Evolutionary conservation across 1,140 invertebrate species (phyloP).

Genomic region (Melipona quadrifasciata): DNA sequence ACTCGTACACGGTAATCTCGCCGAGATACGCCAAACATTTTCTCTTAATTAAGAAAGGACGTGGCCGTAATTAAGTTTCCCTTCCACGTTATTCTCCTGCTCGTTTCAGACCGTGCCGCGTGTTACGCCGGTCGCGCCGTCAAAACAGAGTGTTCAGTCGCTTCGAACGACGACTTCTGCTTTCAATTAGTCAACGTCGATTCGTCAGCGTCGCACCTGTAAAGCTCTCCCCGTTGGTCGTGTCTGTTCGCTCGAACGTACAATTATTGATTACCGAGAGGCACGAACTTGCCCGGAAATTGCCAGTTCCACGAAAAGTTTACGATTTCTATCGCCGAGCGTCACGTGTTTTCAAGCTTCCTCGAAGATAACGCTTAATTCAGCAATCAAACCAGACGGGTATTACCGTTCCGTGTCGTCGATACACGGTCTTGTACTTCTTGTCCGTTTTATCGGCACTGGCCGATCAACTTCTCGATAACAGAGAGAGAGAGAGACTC

Average conservation of each 20-base stretch:
- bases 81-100: slow-evolving; percentile 50
- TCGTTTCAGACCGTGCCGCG: slow-evolving; percentile 20
- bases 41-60: slow-evolving; percentile 75
- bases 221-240: neutral
- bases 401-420: slow-evolving; percentile 20
- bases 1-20: slow-evolving; percentile 62
- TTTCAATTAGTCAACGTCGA: neutral
- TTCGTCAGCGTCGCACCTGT: neutral
- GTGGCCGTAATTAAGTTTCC: slow-evolving; percentile 70
- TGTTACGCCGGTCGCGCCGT: slow-evolving; percentile 4
- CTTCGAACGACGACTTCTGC: slow-evolving; percentile 3
- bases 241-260: neutral
- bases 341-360: neutral
- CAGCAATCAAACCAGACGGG: slow-evolving; percentile 27
- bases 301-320: neutral
- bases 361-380: slow-evolving; percentile 24
- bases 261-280: neutral
- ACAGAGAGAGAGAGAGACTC: neutral
- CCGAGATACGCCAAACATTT: slow-evolving; percentile 71
- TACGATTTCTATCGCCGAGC: neutral
- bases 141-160: slow-evolving; percentile 26
- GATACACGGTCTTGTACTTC: slow-evolving; percentile 1
- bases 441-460: slow-evolving; percentile 6
- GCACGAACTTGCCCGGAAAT: neutral
- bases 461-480: slow-evolving; percentile 39